These are phyloP conservation scores for Peribatodes rhomboidaria DNA, from an alignment of 2,888 invertebrate species.

Conservation along the genomic window DNA sequence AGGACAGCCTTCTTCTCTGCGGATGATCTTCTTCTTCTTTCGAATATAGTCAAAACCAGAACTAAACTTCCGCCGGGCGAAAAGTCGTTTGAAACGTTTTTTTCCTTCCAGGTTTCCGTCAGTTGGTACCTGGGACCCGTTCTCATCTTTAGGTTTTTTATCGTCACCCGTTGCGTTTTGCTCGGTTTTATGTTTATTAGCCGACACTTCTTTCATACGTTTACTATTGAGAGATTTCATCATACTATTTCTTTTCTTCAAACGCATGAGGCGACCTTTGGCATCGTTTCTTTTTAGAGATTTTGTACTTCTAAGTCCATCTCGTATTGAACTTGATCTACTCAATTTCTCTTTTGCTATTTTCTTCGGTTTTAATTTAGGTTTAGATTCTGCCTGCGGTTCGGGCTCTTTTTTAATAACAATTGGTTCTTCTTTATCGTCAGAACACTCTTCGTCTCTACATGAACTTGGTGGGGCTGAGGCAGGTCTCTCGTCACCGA, in stretches of 20 bases:
- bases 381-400: slow-evolving; percentile 57
- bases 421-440: slow-evolving; percentile 62
- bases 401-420: slow-evolving; percentile 65
- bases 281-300: slow-evolving; percentile 80
- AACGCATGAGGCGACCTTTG: slow-evolving; percentile 75
- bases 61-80: slow-evolving; percentile 91
- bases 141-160: slow-evolving; percentile 77
- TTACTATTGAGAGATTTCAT: slow-evolving; percentile 77
- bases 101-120: slow-evolving; percentile 75
- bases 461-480: slow-evolving; percentile 92
- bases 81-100: slow-evolving; percentile 87
- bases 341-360: slow-evolving; percentile 76
- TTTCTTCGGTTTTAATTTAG: slow-evolving; percentile 77
- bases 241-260: slow-evolving; percentile 81
- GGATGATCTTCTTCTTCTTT: slow-evolving; percentile 92
- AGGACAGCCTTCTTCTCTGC: slow-evolving; percentile 82
- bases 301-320: slow-evolving; percentile 80
- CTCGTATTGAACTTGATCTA: slow-evolving; percentile 78
- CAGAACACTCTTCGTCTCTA: slow-evolving; percentile 74
- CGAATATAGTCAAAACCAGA: slow-evolving; percentile 96
- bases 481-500: slow-evolving; percentile 92
- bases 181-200: slow-evolving; percentile 71
- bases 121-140: slow-evolving; percentile 60
- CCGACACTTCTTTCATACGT: slow-evolving; percentile 73
- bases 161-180: slow-evolving; percentile 68